Percentiles rank a stretch among this genome's conserved stretches.
Evolutionary conservation across 2,888 invertebrate genomes (phyloP).

Genomic region (Mantis religiosa): DNA sequence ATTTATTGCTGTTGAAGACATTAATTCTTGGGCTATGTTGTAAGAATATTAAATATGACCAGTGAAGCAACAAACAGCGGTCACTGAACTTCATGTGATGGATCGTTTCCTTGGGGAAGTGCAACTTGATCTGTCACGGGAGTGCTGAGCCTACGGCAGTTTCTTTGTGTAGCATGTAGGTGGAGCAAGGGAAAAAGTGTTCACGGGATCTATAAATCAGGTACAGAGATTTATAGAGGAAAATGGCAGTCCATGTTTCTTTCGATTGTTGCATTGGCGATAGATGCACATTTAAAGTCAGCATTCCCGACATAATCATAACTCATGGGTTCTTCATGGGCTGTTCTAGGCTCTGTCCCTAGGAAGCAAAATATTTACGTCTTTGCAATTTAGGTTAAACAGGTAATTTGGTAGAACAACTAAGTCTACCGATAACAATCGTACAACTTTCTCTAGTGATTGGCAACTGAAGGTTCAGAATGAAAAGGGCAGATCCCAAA

Average conservation of each 20-base stretch:
- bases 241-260: not conserved
- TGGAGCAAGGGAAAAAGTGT: not conserved
- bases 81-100: not conserved
- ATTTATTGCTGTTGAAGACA: not conserved
- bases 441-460: too few species aligned
- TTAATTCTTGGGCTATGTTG: not conserved
- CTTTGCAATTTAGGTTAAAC: too few species aligned
- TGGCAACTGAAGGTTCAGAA: too few species aligned
- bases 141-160: not conserved
- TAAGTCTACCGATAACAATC: too few species aligned
- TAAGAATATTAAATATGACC: not conserved
- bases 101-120: not conserved
- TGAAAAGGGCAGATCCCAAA: too few species aligned
- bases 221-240: not conserved
- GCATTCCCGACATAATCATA: too few species aligned
- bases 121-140: not conserved
- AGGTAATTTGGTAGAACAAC: too few species aligned
- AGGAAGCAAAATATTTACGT: too few species aligned
- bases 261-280: not conserved
- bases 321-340: too few species aligned
- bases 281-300: not conserved
- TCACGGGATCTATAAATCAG: not conserved
- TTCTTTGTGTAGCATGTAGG: not conserved
- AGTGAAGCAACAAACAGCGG: not conserved
- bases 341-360: too few species aligned